phyloP scores from a whole-genome alignment of 2,113 vertebrate genomes.

The Oncorhynchus clarkii region DNA sequence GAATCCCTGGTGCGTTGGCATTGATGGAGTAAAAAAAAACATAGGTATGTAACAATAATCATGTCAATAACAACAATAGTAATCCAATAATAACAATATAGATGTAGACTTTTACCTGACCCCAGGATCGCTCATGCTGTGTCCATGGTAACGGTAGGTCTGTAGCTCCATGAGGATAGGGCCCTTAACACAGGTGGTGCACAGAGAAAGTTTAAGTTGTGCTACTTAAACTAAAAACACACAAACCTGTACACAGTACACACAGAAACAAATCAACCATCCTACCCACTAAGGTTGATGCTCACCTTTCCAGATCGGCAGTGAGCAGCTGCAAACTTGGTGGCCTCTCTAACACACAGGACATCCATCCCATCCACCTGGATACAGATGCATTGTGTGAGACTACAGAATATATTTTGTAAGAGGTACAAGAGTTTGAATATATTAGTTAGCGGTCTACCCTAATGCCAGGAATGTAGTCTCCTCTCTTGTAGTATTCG shows the following conservation, averaged over 20 bases:
- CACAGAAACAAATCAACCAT: neutral
- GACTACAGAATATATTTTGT: neutral
- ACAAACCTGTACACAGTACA: neutral
- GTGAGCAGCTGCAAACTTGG: slow-evolving; percentile 85
- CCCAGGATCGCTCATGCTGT: slow-evolving; percentile 98
- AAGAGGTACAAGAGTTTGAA: neutral
- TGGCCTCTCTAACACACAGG: slow-evolving; percentile 88
- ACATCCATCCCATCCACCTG: slow-evolving; percentile 96
- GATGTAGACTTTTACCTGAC: slow-evolving; percentile 78
- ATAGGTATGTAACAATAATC: neutral
- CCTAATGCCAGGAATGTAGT: slow-evolving; percentile 87
- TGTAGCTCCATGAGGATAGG: slow-evolving; percentile 95
- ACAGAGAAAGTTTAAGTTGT: neutral
- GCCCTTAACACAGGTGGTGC: slow-evolving; percentile 69
- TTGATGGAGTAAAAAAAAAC: neutral
- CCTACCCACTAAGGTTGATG: neutral
- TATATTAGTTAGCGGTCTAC: slow-evolving; percentile 47
- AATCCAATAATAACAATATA: neutral
- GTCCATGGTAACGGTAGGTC: slow-evolving; percentile 97
- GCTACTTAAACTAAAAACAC: neutral
- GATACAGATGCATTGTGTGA: slow-evolving; percentile 19
- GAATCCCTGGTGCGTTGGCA: neutral
- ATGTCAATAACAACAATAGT: too few species aligned
- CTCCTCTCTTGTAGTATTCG: slow-evolving; percentile 90
- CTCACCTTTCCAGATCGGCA: slow-evolving; percentile 88